Percentiles rank a stretch among this genome's conserved stretches.
Conservation (phyloP, 1,140 invertebrate species). For the Papilio dardanus region DNA sequence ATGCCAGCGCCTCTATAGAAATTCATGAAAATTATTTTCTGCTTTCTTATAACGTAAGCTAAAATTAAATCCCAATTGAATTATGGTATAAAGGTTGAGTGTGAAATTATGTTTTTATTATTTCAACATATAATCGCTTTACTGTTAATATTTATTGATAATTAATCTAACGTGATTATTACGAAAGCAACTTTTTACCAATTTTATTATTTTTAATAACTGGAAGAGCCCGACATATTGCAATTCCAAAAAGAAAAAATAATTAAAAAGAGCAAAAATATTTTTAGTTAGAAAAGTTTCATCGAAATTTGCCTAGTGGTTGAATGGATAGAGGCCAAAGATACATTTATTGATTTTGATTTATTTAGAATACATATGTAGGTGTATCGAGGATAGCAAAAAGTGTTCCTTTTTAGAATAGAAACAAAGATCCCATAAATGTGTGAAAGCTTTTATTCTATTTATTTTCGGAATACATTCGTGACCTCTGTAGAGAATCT, state of each 20-base stretch:
- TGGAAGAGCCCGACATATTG: no score
- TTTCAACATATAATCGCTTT: background rate
- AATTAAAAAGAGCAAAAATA: no score
- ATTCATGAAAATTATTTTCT: constrained; percentile 24
- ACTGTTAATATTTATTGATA: background rate
- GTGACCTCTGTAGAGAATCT: background rate
- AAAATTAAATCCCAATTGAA: constrained; percentile 25
- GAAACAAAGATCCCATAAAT: background rate
- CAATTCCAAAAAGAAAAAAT: no score
- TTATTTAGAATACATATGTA: background rate
- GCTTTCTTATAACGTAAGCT: constrained; percentile 26
- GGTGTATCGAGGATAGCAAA: background rate
- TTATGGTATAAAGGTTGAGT: constrained; percentile 17
- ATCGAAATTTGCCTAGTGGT: no score
- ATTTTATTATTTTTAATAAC: no score
- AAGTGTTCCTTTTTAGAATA: background rate
- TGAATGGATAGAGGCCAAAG: no score
- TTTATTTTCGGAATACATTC: constrained; percentile 1
- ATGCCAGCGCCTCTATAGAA: constrained; percentile 24
- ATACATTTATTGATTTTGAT: no score
- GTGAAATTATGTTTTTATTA: background rate
- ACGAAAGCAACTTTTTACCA: no score
- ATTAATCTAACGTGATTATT: background rate
- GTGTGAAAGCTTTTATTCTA: background rate
- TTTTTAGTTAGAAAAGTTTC: no score